phyloP scores from a whole-genome alignment of 37 sponge, comb jelly and placozoan genomes.

The Hormiphora californensis region DNA sequence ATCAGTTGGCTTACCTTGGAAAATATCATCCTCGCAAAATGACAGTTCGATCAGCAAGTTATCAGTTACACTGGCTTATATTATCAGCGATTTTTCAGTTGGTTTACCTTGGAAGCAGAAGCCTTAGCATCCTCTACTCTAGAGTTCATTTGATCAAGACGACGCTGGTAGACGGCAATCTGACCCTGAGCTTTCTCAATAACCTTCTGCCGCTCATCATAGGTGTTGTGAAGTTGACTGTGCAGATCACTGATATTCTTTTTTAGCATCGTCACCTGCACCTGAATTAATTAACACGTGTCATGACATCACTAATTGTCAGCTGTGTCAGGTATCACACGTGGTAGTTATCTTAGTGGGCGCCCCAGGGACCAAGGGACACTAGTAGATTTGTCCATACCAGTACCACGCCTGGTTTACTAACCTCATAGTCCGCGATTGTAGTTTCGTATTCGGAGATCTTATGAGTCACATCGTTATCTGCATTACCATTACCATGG shows the following conservation, averaged over 20 bases:
- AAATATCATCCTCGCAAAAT: no score
- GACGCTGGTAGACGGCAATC: not conserved
- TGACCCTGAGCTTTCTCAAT: constrained; percentile 29
- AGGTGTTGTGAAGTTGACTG: constrained; percentile 21
- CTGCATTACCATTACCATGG: no score
- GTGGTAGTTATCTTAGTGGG: no score
- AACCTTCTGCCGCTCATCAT: constrained; percentile 22
- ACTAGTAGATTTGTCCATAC: no score
- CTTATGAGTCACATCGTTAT: constrained; percentile 53
- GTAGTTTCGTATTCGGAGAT: constrained; percentile 49
- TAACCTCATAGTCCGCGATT: constrained; percentile 44
- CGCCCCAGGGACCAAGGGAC: no score
- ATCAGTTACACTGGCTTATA: no score
- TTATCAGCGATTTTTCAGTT: no score
- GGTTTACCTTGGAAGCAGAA: constrained; percentile 16
- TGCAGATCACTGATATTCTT: constrained; percentile 47
- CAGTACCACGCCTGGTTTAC: no score
- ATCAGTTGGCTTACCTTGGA: no score
- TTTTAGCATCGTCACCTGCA: constrained; percentile 34
- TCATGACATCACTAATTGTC: no score
- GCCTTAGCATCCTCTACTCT: constrained; percentile 17
- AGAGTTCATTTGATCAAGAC: not conserved
- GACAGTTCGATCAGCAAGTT: no score
- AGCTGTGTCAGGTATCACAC: no score
- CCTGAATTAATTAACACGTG: not conserved